Percentiles rank a stretch among this genome's conserved stretches.
These are phyloP conservation scores for Neoitamus cyanurus DNA, from an alignment of 2,888 invertebrate species.

Conservation along the genomic window DNA sequence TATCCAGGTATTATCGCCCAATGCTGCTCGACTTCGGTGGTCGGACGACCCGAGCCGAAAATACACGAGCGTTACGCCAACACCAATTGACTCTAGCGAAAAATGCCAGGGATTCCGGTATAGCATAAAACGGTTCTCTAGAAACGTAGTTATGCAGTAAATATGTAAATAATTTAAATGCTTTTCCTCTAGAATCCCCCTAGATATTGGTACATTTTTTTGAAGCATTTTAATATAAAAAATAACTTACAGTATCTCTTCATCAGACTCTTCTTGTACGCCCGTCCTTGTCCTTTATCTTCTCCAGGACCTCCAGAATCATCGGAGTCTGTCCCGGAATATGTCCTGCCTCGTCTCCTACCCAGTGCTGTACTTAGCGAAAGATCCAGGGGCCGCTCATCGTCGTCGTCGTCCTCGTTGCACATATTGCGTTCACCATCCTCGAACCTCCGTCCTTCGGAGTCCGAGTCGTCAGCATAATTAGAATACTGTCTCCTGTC, in stretches of 20 bases:
- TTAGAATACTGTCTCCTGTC: constrained; percentile 8
- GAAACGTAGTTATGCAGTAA: no score
- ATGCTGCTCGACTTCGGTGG: no score
- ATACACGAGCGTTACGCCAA: no score
- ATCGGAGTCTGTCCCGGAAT: constrained; percentile 84
- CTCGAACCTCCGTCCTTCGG: constrained; percentile 33
- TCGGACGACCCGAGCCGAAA: no score
- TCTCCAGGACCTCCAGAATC: constrained; percentile 75
- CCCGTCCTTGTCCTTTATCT: constrained; percentile 68
- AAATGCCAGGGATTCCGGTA: no score
- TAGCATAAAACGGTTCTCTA: no score
- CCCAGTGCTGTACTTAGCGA: constrained; percentile 69
- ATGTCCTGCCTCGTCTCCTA: constrained; percentile 68
- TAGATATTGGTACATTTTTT: no score
- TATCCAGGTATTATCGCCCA: no score
- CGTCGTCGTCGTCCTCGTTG: constrained; percentile 63
- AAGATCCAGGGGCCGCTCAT: constrained; percentile 83
- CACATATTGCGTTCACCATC: background rate
- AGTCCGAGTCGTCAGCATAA: constrained; percentile 44
- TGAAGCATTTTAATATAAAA: background rate
- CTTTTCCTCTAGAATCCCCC: no score
- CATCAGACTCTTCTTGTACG: constrained; percentile 93
- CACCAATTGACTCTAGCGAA: no score
- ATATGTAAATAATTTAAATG: no score
- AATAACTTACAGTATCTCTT: constrained; percentile 90